Base-by-base conservation (phyloP, 2,113 vertebrate species). In the Mus pahari region DNA sequence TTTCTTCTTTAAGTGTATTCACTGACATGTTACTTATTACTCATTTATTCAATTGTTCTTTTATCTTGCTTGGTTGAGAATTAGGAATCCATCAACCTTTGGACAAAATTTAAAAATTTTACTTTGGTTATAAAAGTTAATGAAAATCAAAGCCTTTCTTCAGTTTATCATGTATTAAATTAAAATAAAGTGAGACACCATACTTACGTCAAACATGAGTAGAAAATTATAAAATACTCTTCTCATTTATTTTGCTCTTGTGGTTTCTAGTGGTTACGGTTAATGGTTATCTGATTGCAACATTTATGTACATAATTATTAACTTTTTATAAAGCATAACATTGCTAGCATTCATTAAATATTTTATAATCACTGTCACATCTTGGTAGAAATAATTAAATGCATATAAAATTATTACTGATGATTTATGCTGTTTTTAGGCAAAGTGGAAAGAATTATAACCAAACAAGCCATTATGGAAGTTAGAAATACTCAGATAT, bases 341-440 rank as follows among this genome's bases (percentile, higher is more conserved):
- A 89, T 31, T 92, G 12, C 58, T 74, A 33, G 48, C 45, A 64
- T 78, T 89, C 10, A 89, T 75, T 45, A 92, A 89, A 66, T 75
- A 39, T 31, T 2, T 96, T 58, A 2, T 42, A 82, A 22, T 81
- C 42, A 66, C 55, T 45, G 12, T 75, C 55, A 66, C 22, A 73
- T 50, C 6, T 70, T 22, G 36, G 26, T 26, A 31, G 12, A 87
- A 79, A 33, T 78, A 82, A 7, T 45, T 68, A 83, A 12, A 17
- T 33, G 42, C 39, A 71, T 55, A 50, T 50, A 89, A 26, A 91
- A 79, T 73, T 22, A 12, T 53, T 81, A 13, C 70, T 75, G 12
- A n/a, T 83, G 5, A 3, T 13, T 4, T 1, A n/a, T 68, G 12
- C 14, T 7, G 26, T 31, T 48, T 77, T 77, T 45, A 60, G 1